phyloP scores from a whole-genome alignment of 1,140 invertebrate genomes.

The Macrobrachium rosenbergii region DNA sequence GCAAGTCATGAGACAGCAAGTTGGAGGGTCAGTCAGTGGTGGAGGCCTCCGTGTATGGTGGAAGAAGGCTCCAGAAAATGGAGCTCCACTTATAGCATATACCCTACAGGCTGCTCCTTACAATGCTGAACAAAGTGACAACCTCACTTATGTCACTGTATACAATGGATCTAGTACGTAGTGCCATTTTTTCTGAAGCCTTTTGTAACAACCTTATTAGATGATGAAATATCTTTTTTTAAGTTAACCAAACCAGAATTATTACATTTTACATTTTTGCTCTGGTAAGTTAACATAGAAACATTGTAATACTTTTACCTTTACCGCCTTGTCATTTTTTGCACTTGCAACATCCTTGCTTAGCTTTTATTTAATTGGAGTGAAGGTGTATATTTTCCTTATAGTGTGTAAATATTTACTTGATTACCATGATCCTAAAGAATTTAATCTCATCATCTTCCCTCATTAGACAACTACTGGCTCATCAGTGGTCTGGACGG shows the following conservation, averaged over 20 bases:
- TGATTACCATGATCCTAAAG: not conserved
- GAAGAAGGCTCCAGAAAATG: slow-evolving; percentile 58
- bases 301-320: too few relatives aligned
- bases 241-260: too few relatives aligned
- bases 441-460: slow-evolving; percentile 6
- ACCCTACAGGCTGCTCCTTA: slow-evolving; percentile 47
- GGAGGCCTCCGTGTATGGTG: slow-evolving; percentile 56
- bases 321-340: too few relatives aligned
- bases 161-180: slow-evolving; percentile 84
- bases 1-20: slow-evolving; percentile 66
- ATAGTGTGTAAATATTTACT: not conserved
- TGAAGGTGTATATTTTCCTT: not conserved
- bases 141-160: slow-evolving; percentile 76
- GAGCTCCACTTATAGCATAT: slow-evolving; percentile 54
- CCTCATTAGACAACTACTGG: slow-evolving; percentile 80
- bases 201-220: too few relatives aligned
- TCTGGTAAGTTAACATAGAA: too few relatives aligned
- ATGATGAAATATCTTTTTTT: too few relatives aligned
- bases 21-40: not conserved
- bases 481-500: slow-evolving; percentile 78
- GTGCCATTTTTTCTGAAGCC: too few relatives aligned
- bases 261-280: too few relatives aligned
- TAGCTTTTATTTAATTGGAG: not conserved
- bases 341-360: too few relatives aligned
- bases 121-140: not conserved